Conservation (phyloP, 2,113 vertebrate genomes). For the Rhinopithecus roxellana region DNA sequence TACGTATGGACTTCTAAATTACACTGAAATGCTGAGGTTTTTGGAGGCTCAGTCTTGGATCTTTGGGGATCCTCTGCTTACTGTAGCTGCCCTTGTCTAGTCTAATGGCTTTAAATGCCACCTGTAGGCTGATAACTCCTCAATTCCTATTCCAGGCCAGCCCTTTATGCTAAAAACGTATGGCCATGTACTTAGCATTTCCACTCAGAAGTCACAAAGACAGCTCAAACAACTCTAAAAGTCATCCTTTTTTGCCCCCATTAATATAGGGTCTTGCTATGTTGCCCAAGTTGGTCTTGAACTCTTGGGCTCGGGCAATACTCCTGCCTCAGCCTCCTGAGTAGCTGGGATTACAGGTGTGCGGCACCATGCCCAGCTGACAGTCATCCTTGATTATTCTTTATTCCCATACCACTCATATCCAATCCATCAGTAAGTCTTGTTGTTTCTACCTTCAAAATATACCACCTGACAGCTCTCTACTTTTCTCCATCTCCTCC, state of each 20-base stretch:
- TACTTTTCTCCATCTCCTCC: neutral
- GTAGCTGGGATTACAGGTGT: neutral
- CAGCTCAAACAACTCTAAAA: neutral
- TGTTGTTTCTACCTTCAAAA: neutral
- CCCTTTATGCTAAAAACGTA: neutral
- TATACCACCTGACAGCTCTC: neutral
- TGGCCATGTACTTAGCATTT: neutral
- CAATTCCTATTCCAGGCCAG: neutral
- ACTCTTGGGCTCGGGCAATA: neutral
- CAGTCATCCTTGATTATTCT: neutral
- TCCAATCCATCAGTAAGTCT: neutral
- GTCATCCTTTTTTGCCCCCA: fast-evolving
- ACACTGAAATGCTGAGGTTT: neutral
- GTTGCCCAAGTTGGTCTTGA: neutral
- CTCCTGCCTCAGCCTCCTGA: neutral
- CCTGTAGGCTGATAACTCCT: neutral
- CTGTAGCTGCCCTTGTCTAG: neutral
- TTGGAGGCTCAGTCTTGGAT: neutral
- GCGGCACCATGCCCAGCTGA: neutral
- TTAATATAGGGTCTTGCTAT: neutral
- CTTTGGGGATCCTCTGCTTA: neutral
- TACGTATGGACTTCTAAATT: neutral
- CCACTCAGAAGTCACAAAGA: neutral
- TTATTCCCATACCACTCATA: neutral
- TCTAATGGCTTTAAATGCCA: neutral